A percentile compares a stretch with the other conserved stretches of the same genome.
Evolutionary conservation across 2,888 invertebrate species (phyloP).

Genomic region (Furcula furcula): DNA sequence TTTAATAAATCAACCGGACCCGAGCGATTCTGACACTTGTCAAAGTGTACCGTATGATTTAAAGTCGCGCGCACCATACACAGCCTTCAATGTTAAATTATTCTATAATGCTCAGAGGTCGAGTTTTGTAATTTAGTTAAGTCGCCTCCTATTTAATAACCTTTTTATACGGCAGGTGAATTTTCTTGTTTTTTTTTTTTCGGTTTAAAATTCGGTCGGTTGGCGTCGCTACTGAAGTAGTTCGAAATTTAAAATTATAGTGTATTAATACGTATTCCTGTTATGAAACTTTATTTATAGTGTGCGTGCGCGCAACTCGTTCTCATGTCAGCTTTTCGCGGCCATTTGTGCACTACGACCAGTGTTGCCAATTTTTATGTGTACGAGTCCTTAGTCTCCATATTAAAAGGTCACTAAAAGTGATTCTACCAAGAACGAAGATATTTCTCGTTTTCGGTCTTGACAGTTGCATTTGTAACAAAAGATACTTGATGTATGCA

Average conservation of each 20-base stretch:
- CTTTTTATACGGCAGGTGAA: slow-evolving; percentile 72
- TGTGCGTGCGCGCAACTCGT: slow-evolving; percentile 51
- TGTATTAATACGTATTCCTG: slow-evolving; percentile 69
- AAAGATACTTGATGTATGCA: too few species aligned
- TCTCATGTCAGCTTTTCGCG: slow-evolving; percentile 20
- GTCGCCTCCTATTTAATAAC: slow-evolving; percentile 80
- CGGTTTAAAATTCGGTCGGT: slow-evolving; percentile 48
- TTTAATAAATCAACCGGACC: slow-evolving; percentile 66
- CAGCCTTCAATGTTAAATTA: slow-evolving; percentile 65
- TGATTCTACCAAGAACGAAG: too few species aligned
- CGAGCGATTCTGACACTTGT: slow-evolving; percentile 75
- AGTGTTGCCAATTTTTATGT: too few species aligned
- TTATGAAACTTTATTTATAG: slow-evolving; percentile 68
- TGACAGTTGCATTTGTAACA: too few species aligned
- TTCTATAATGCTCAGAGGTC: slow-evolving; percentile 75
- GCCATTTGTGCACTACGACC: too few species aligned
- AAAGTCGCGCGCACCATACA: slow-evolving; percentile 49
- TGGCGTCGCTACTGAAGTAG: slow-evolving; percentile 75
- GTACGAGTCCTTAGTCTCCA: too few species aligned
- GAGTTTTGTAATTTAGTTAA: slow-evolving; percentile 79
- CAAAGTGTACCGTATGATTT: slow-evolving; percentile 60
- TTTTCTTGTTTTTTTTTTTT: slow-evolving; percentile 50
- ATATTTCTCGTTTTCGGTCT: too few species aligned
- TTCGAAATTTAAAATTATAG: slow-evolving; percentile 75
- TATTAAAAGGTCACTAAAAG: too few species aligned